Evolutionary conservation across 2,113 vertebrate genomes (phyloP).

Genomic region (Protomyctophum bolini): DNA sequence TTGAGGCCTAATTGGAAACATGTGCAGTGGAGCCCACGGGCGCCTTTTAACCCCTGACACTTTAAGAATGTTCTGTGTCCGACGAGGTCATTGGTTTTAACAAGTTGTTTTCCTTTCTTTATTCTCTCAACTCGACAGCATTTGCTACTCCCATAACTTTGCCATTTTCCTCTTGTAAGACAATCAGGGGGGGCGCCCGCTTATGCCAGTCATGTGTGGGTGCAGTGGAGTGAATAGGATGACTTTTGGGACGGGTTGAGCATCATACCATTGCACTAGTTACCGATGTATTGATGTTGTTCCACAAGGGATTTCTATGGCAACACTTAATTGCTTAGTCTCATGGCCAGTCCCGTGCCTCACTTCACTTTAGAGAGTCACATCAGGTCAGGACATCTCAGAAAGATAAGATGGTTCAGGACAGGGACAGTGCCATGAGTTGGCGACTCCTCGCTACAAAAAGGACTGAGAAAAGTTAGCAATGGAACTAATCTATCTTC

Average conservation of each 20-base stretch:
- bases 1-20: slow-evolving; percentile 68
- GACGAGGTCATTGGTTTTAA: slow-evolving; percentile 24
- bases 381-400: slow-evolving; percentile 2
- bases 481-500: neutral
- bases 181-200: neutral
- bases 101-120: slow-evolving; percentile 20
- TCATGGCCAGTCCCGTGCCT: neutral
- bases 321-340: slow-evolving; percentile 10
- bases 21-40: slow-evolving; percentile 53
- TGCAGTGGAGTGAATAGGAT: neutral
- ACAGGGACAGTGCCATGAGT: neutral
- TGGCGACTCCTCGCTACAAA: neutral
- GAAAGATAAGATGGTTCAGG: neutral
- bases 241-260: neutral
- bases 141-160: neutral
- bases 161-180: neutral
- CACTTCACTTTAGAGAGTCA: slow-evolving; percentile 9
- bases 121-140: neutral
- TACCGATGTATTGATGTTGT: neutral
- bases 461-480: neutral
- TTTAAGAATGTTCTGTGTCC: slow-evolving; percentile 49
- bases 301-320: neutral
- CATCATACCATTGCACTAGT: neutral
- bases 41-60: slow-evolving; percentile 58
- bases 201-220: neutral